These are phyloP conservation scores for Scatophagus argus DNA, from an alignment of 2,113 vertebrate species.

Conservation along the genomic window DNA sequence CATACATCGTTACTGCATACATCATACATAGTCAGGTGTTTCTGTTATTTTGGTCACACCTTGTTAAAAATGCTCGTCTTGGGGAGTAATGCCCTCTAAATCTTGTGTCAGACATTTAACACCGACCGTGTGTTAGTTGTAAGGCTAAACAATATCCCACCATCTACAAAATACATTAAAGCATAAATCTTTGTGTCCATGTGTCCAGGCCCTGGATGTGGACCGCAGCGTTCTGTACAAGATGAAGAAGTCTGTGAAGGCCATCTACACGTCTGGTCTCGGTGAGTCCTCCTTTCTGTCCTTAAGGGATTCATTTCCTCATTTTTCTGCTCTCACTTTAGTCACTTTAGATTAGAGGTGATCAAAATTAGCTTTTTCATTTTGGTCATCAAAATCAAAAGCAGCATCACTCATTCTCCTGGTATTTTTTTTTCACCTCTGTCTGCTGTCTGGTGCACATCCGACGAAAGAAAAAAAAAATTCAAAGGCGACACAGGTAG, in stretches of 20 bases:
- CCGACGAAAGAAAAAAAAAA: no score
- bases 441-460: no score
- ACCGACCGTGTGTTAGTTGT: no score
- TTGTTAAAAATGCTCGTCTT: no score
- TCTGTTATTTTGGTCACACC: not conserved
- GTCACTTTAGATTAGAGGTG: no score
- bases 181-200: conserved; percentile 4
- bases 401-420: no score
- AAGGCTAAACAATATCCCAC: not conserved
- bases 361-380: no score
- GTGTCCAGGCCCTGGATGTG: conserved; percentile 92
- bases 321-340: not conserved
- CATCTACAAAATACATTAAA: not conserved
- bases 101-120: not conserved
- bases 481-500: no score
- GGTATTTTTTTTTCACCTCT: no score
- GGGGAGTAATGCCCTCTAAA: not conserved
- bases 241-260: conserved; percentile 99
- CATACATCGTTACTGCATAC: no score
- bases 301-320: not conserved
- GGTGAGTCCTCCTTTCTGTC: conserved; percentile 86
- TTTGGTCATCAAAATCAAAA: no score
- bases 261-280: conserved; percentile 96
- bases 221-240: conserved; percentile 98
- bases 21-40: not conserved